These are phyloP conservation scores for Chlamydotis undulata DNA, from an alignment of 2,113 vertebrate genomes.

Conservation along the genomic window DNA sequence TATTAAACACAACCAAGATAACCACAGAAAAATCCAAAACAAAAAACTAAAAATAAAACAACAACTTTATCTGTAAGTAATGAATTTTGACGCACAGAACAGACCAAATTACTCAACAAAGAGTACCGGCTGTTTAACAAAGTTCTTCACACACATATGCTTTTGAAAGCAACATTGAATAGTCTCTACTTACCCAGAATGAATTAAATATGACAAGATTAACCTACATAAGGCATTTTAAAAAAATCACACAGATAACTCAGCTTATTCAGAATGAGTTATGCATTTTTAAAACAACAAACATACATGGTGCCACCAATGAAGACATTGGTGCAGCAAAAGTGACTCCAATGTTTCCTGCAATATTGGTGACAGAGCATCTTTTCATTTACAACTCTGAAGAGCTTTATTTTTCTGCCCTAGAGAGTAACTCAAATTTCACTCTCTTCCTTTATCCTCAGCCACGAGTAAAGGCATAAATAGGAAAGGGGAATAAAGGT, in stretches of 20 bases:
- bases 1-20: background rate
- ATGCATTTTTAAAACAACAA: background rate
- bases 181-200: background rate
- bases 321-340: background rate
- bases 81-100: background rate
- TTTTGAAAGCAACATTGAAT: background rate
- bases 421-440: background rate
- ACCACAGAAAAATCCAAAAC: background rate
- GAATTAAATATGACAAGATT: background rate
- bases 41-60: background rate
- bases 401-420: background rate
- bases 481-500: background rate
- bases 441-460: background rate
- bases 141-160: background rate
- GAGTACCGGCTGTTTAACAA: background rate
- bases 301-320: background rate
- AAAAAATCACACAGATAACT: background rate
- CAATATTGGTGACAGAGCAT: background rate
- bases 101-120: background rate
- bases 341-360: background rate
- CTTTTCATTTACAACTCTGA: background rate
- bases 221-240: background rate
- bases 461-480: background rate
- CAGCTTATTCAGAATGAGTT: background rate
- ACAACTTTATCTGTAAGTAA: background rate